Evolutionary conservation across 2,888 invertebrate species (phyloP), one percentile per base, ranked within the genome.

Genomic region (Ochropacha duplaris): DNA sequence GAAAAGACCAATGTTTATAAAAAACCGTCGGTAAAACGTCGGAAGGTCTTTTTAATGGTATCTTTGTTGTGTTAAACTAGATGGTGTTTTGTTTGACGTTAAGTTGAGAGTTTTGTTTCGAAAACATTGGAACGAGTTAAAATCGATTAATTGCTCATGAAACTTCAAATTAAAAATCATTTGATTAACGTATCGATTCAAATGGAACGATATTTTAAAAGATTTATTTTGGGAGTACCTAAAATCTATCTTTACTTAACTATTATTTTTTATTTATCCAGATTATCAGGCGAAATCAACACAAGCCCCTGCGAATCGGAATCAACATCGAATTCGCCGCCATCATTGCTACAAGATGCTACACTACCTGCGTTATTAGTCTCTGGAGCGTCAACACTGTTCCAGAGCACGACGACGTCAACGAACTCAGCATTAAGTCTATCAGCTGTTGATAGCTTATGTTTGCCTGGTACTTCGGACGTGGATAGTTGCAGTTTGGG

Each of bases 271-370:
- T 63, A 9, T 64, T 65, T 34, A 86, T 85, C 0, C 86, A 93
- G 93, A 80, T 74, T 93, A 72, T 91, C 93, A 66, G 83, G 84
- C 63, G 92, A 92, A 76, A 78, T 88, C 87, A 90, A 92, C 85
- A 74, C 91, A 70, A 92, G 94, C 72, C 94, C 94, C 9, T 94
- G 94, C 82, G 94, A 94, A 80, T 94, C 94, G 26, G 94, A 94
- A 72, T 94, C 94, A 22, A 94, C 94, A 11, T 95, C 94, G 64
- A 94, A 94, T 67, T 94, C 94, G 8, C 95, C 95, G 28, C 90
- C 88, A 54, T 88, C 90, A 19, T 68, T 91, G 34, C 86, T 92
- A 24, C 92, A 91, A 66, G 91, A 92, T 84, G 88, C 83, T 61
- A 73, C 87, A 58, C 79, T 92, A 57, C 91, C 92, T 62, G 87